Conservation (phyloP, 37 sponge, comb jelly and placozoan species). For the Aphrocallistes beatrix region DNA sequence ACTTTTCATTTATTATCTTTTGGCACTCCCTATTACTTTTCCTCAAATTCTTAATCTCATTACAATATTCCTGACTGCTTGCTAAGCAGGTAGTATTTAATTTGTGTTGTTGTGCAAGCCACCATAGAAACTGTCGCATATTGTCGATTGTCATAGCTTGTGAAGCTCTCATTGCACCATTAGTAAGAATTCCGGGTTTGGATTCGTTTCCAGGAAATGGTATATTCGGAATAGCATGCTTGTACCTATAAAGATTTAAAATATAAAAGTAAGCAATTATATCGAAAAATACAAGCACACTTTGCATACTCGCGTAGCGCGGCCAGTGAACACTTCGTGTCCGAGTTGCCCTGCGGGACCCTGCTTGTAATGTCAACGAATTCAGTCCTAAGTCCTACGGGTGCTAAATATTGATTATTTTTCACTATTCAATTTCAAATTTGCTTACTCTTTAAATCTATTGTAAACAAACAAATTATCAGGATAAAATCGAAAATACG, state of each 20-base stretch:
- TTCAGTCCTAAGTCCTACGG: too few species aligned
- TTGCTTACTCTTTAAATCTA: too few species aligned
- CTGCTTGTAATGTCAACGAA: too few species aligned
- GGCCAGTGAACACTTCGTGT: too few species aligned
- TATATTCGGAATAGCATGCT: not conserved
- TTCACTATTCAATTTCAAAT: too few species aligned
- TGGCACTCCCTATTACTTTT: not conserved
- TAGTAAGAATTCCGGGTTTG: not conserved
- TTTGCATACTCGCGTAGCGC: too few species aligned
- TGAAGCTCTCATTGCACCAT: not conserved
- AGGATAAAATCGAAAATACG: too few species aligned
- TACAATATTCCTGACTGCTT: not conserved
- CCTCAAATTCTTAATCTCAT: not conserved
- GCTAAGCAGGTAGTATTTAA: not conserved
- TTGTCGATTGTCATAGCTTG: not conserved
- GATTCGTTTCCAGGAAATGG: not conserved
- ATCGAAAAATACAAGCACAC: too few species aligned
- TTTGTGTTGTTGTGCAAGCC: not conserved
- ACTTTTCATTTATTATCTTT: not conserved
- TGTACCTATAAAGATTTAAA: not conserved
- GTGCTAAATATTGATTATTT: too few species aligned
- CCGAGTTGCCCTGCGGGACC: too few species aligned
- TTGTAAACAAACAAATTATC: too few species aligned
- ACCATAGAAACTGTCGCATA: not conserved
- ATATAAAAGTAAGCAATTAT: too few species aligned